These are phyloP conservation scores for Spea multiplicata DNA, from an alignment of 2,113 vertebrate genomes.

Conservation along the genomic window DNA sequence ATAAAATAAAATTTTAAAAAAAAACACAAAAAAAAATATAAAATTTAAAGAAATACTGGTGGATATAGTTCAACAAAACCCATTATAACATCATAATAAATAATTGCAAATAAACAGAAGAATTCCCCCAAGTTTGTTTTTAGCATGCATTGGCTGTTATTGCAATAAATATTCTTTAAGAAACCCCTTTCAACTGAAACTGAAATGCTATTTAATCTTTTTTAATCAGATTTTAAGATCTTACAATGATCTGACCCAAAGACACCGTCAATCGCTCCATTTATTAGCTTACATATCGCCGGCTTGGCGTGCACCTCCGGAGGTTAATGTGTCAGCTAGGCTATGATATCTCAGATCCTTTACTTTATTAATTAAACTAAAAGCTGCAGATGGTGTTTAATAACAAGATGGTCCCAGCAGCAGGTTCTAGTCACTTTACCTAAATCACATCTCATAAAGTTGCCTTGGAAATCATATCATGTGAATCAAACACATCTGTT, in stretches of 20 bases:
- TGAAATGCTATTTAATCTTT: too few relatives aligned
- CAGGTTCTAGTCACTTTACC: conserved; percentile 65
- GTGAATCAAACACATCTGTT: conserved; percentile 66
- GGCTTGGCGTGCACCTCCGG: conserved; percentile 22
- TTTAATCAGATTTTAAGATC: too few relatives aligned
- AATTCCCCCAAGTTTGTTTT: too few relatives aligned
- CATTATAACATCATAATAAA: too few relatives aligned
- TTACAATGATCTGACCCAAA: background rate
- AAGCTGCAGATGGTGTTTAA: conserved; percentile 66
- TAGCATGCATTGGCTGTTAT: too few relatives aligned
- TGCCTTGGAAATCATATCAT: conserved; percentile 65
- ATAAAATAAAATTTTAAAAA: too few relatives aligned
- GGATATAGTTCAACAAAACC: too few relatives aligned
- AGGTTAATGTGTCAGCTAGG: conserved; percentile 59
- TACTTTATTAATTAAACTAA: conserved; percentile 67
- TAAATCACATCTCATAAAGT: conserved; percentile 72
- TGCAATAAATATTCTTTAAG: too few relatives aligned
- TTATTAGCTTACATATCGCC: background rate
- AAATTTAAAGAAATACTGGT: too few relatives aligned
- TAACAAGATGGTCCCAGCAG: conserved; percentile 61
- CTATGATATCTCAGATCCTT: conserved; percentile 55
- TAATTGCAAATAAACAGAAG: too few relatives aligned
- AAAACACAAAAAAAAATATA: too few relatives aligned
- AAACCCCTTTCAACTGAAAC: too few relatives aligned
- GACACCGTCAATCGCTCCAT: background rate